A percentile compares a stretch with the other conserved stretches of the same genome.
phyloP scores from a whole-genome alignment of 2,113 vertebrate species.

The Saimiri boliviensis region DNA sequence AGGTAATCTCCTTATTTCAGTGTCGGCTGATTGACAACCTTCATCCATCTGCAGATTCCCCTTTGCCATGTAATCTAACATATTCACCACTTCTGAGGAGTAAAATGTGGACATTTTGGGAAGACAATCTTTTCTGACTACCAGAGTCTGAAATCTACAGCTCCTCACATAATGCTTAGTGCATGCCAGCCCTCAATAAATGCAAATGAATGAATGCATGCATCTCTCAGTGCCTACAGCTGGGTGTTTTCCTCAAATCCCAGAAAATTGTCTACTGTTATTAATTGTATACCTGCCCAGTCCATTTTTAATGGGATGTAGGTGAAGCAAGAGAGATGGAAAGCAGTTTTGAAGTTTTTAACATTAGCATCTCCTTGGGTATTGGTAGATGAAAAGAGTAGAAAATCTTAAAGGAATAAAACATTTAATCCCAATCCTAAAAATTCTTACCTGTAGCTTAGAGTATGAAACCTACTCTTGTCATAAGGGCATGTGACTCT shows the following conservation, averaged over 20 bases:
- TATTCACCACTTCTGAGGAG: background rate
- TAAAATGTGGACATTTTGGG: background rate
- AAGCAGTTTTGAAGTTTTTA: background rate
- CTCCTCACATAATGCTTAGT: background rate
- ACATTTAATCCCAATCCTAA: background rate
- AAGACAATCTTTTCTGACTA: background rate
- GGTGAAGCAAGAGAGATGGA: background rate
- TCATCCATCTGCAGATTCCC: background rate
- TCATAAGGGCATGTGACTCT: background rate
- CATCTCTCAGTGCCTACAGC: background rate
- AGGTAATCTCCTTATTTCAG: background rate
- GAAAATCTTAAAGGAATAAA: background rate
- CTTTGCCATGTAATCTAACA: background rate
- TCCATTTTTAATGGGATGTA: background rate
- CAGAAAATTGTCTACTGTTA: background rate
- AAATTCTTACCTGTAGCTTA: background rate
- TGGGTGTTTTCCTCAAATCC: background rate
- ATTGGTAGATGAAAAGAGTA: background rate
- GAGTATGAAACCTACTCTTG: background rate
- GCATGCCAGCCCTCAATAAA: background rate
- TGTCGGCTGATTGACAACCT: background rate
- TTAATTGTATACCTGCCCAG: background rate
- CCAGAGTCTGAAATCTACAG: background rate
- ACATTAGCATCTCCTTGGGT: background rate
- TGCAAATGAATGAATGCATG: background rate